Evolutionary conservation across 2,113 vertebrate species (phyloP), one percentile per base, ranked within the genome.

Genomic region (Ictalurus punctatus): DNA sequence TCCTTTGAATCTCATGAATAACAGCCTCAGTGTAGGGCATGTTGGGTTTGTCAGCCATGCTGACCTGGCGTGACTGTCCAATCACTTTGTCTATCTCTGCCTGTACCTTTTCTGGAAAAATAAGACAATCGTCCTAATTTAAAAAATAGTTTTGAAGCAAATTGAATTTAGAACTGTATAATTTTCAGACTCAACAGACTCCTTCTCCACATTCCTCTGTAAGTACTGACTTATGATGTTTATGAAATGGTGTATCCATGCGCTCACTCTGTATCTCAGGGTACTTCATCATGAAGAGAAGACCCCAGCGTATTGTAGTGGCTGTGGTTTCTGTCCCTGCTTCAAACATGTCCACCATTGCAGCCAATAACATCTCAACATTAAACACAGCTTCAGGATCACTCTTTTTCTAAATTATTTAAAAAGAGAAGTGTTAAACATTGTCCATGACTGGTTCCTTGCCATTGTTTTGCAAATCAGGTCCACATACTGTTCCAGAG

Each of bases 241-340:
- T 25, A 83, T 83, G 52, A 37, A 61, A 14, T 61, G 10, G 13
- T 63, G 17, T 61, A 61, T 73, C 17, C 27, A 69, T 59, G 1
- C 14, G 21, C 67, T 87, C 56, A 96, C 96, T 94, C 93, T 96
- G 96, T 80, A 96, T 91, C 85, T 95, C 94, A 0, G 95, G 96
- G 16, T 95, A 0, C 0, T 71, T 10, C n/a, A 93, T 94, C 95
- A 97, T 93, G 4, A 88, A 96, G 0, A 97, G 91, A 54, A 97
- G 79, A 80, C 87, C 96, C 96, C 96, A 97, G 79, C 92, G 93
- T 7, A 96, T 10, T 0, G 96, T 96, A 0, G 95, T 93, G 1
- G 96, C 92, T 0, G 94, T 92, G 16, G 94, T 96, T 92, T 97
- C 96, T 0, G 95, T 96, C 23, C 96, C 96, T 0, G 95, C 96